phyloP scores from a whole-genome alignment of 1,140 invertebrate genomes.

The Bradynema listronoti region DNA sequence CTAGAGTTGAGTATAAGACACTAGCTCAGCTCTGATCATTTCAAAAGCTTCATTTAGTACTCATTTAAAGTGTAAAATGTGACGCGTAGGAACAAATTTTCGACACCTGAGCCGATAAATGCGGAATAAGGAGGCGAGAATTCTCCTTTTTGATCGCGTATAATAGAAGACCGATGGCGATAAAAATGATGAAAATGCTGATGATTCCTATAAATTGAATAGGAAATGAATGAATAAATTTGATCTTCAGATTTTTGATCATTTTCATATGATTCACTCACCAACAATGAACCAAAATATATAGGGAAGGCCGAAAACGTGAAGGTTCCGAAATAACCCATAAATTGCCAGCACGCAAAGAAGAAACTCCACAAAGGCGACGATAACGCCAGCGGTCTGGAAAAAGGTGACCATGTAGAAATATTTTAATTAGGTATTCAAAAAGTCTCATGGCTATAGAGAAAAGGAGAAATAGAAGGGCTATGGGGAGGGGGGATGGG shows the following conservation, averaged over 20 bases:
- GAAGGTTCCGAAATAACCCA: constrained; percentile 52
- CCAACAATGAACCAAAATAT: constrained; percentile 55
- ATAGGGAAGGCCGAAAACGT: constrained; percentile 51
- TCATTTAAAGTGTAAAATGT: too few species aligned
- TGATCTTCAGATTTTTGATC: too few species aligned
- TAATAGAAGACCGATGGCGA: constrained; percentile 49
- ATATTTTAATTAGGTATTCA: too few species aligned
- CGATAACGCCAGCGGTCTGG: constrained; percentile 54
- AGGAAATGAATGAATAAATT: not conserved
- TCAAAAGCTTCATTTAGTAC: too few species aligned
- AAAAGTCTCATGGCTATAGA: too few species aligned
- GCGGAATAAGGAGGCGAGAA: constrained; percentile 49
- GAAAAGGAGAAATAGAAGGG: too few species aligned
- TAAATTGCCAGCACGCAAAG: constrained; percentile 53
- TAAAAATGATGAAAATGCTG: constrained; percentile 51
- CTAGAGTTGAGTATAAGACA: too few species aligned
- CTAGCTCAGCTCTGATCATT: too few species aligned
- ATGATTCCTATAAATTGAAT: constrained; percentile 40
- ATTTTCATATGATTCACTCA: too few species aligned
- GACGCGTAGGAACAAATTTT: too few species aligned
- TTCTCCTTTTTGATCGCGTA: constrained; percentile 57
- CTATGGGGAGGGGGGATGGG: too few species aligned
- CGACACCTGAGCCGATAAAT: constrained; percentile 51
- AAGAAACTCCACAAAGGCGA: constrained; percentile 53
- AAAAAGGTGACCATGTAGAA: too few species aligned